phyloP scores from a whole-genome alignment of 2,888 invertebrate genomes.

The Hemistola chrysoprasaria region DNA sequence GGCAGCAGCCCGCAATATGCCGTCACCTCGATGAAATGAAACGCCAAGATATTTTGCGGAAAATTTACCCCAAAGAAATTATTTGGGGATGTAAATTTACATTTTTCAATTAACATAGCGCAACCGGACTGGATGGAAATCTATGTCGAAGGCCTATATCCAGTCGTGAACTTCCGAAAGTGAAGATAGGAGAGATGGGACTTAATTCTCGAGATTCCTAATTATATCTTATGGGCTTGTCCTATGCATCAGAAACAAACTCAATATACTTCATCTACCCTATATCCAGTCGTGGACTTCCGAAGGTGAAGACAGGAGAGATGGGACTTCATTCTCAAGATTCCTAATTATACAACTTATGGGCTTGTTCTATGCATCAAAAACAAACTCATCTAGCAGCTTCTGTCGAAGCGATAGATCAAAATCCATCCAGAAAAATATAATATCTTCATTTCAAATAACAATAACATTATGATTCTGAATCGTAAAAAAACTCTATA shows the following conservation, averaged over 20 bases:
- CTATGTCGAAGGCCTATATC: too few species aligned
- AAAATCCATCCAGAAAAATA: constrained; percentile 27
- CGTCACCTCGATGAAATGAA: constrained; percentile 25
- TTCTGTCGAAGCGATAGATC: constrained; percentile 17
- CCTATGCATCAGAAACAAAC: constrained; percentile 7
- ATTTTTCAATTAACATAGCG: constrained; percentile 17
- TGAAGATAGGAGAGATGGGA: not conserved
- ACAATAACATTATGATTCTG: constrained; percentile 31
- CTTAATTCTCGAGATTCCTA: too few species aligned
- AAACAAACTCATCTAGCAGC: constrained; percentile 8
- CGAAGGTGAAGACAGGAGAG: not conserved
- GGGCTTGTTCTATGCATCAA: constrained; percentile 1
- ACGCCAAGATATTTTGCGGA: constrained; percentile 24
- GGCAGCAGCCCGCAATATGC: constrained; percentile 23
- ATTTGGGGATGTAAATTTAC: constrained; percentile 18
- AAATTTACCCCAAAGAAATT: constrained; percentile 18
- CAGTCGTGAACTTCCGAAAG: too few species aligned
- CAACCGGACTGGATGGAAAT: too few species aligned
- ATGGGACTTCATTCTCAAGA: too few species aligned
- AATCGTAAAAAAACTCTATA: constrained; percentile 28
- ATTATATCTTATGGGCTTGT: too few species aligned
- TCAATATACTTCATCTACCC: too few species aligned
- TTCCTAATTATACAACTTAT: too few species aligned
- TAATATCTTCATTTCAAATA: constrained; percentile 29
- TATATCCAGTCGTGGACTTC: too few species aligned